phyloP scores from a whole-genome alignment of 2,113 vertebrate species.

The Tragelaphus scriptus region DNA sequence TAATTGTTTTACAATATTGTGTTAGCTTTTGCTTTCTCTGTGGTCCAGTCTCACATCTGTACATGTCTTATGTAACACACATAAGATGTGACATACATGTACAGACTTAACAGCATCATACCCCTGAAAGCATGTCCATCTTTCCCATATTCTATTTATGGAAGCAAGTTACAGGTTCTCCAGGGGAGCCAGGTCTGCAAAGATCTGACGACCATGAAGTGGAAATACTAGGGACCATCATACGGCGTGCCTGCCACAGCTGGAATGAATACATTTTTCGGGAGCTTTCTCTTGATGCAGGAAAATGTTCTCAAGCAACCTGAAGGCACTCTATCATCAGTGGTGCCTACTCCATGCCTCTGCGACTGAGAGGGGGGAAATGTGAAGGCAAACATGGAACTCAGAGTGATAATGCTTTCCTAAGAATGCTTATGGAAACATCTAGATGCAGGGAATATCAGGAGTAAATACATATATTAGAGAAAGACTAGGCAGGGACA shows the following conservation, averaged over 20 bases:
- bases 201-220: background rate
- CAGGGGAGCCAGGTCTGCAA: background rate
- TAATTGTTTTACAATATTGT: background rate
- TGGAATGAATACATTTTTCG: background rate
- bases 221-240: background rate
- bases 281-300: background rate
- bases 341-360: background rate
- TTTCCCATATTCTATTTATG: background rate
- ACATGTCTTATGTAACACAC: background rate
- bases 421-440: background rate
- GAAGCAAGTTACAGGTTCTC: background rate
- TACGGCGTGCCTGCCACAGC: background rate
- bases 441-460: background rate
- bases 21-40: background rate
- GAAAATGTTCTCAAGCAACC: background rate
- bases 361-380: background rate
- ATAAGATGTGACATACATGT: background rate
- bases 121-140: too few species aligned
- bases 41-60: background rate
- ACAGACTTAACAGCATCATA: background rate
- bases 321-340: background rate
- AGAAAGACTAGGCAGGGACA: background rate
- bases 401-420: background rate
- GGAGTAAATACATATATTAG: background rate
- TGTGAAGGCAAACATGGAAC: background rate